Evolutionary conservation across 1,140 invertebrate species (phyloP).

Genomic region (Magallana ariakensis): DNA sequence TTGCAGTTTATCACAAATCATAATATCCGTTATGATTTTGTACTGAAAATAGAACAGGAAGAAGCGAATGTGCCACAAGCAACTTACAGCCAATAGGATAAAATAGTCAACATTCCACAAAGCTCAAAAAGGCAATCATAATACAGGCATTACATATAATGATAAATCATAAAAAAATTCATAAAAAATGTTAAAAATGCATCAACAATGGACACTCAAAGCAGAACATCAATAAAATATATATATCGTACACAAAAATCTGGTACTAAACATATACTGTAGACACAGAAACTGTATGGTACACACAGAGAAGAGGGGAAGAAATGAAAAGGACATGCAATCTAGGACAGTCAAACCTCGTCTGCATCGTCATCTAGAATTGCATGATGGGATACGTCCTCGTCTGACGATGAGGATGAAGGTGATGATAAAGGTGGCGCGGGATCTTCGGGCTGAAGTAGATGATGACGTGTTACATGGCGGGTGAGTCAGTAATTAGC

Average conservation of each 20-base stretch:
- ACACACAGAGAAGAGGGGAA: not conserved
- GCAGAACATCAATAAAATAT: not conserved
- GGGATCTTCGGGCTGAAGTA: slow-evolving; percentile 37
- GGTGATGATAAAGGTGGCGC: not conserved
- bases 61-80: no score
- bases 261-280: not conserved
- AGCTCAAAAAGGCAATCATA: no score
- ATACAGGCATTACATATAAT: no score
- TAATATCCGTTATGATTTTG: no score
- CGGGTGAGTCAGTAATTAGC: not conserved
- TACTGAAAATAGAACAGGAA: no score
- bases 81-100: no score
- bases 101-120: no score
- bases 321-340: not conserved
- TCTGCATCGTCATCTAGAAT: slow-evolving; percentile 22
- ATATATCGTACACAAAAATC: not conserved
- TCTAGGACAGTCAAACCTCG: slow-evolving; percentile 17
- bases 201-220: not conserved
- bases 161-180: no score
- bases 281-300: not conserved
- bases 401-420: slow-evolving; percentile 31
- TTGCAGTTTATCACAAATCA: no score
- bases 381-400: slow-evolving; percentile 44
- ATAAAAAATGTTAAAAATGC: not conserved
- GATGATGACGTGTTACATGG: not conserved